Evolutionary conservation across 2,888 invertebrate genomes (phyloP).

Genomic region (Stomorhina lunata): DNA sequence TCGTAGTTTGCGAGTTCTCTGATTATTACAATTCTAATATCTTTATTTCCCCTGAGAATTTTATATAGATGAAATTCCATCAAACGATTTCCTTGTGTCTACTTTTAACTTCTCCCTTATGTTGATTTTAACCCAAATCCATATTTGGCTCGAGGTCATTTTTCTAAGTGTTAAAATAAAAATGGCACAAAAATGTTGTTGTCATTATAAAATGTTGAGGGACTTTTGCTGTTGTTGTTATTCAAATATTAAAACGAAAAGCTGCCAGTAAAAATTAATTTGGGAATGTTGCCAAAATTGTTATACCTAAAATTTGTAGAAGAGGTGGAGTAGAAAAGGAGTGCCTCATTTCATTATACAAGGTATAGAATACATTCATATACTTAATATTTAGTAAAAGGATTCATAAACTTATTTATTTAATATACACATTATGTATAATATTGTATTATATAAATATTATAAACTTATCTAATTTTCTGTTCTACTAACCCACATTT

Average conservation of each 20-base stretch:
- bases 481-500: constrained; percentile 57
- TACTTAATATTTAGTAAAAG: constrained; percentile 18
- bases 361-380: background rate
- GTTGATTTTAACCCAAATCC: background rate
- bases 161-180: background rate
- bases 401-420: constrained; percentile 19
- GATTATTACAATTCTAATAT: too few relatives aligned
- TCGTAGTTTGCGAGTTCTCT: too few relatives aligned
- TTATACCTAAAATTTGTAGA: background rate
- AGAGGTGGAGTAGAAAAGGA: background rate
- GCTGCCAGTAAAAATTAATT: constrained; percentile 12
- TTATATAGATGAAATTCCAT: too few relatives aligned
- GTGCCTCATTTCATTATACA: background rate
- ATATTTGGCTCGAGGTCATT: background rate
- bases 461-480: constrained; percentile 33
- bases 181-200: background rate
- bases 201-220: background rate
- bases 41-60: too few relatives aligned
- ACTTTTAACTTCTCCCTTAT: too few relatives aligned
- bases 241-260: background rate
- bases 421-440: too few relatives aligned
- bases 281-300: constrained; percentile 55
- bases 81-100: too few relatives aligned
- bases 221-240: background rate
- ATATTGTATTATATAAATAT: too few relatives aligned